Evolutionary conservation across 2,113 vertebrate species (phyloP).

Genomic region (Pavo muticus): DNA sequence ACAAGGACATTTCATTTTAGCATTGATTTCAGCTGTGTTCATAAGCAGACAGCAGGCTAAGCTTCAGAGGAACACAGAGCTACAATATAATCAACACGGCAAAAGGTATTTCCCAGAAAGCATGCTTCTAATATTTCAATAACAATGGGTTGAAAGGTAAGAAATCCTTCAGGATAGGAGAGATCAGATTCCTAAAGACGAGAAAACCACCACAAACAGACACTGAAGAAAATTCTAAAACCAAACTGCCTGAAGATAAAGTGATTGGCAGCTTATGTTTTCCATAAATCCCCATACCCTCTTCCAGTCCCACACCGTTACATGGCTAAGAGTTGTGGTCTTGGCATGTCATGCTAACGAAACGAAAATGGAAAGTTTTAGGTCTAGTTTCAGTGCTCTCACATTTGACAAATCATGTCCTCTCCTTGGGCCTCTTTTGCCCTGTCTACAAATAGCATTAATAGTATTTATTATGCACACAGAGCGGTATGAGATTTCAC

Average conservation of each 20-base stretch:
- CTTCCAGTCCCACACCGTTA: not conserved
- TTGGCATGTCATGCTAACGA: not conserved
- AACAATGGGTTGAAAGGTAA: not conserved
- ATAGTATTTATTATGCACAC: not conserved
- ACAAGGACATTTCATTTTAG: not conserved
- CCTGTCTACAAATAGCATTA: not conserved
- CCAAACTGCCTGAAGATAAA: not conserved
- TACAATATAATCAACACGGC: not conserved
- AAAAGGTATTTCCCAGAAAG: conserved; percentile 5
- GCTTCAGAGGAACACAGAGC: not conserved
- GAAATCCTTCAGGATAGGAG: not conserved
- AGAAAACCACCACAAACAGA: not conserved
- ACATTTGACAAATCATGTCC: not conserved
- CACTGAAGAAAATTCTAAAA: not conserved
- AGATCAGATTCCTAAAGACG: not conserved
- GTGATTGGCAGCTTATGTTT: not conserved
- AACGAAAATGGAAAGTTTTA: not conserved
- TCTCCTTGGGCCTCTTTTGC: not conserved
- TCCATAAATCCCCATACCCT: not conserved
- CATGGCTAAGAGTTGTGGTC: not conserved
- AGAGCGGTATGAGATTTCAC: not conserved
- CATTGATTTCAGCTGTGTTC: not conserved
- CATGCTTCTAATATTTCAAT: not conserved
- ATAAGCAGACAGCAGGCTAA: not conserved
- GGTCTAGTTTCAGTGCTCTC: not conserved